Evolutionary conservation across 2,888 invertebrate species (phyloP).

Genomic region (Drosophila austrosaltans): DNA sequence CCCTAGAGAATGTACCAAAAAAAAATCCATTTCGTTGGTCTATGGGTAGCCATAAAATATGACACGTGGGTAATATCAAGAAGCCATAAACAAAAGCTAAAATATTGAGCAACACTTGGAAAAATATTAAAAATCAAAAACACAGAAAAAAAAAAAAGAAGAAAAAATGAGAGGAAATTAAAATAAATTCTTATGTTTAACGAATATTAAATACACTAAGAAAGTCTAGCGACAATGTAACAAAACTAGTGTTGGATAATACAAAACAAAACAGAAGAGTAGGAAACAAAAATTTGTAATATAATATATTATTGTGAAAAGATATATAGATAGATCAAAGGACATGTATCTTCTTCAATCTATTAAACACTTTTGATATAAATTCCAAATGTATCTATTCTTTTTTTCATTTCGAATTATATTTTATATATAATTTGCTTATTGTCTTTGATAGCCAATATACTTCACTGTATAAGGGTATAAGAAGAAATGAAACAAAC

Average conservation of each 20-base stretch:
- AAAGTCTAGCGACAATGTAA: background rate
- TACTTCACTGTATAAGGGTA: background rate
- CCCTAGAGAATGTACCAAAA: constrained; percentile 29
- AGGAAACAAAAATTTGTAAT: too few species aligned
- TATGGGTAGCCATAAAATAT: constrained; percentile 59
- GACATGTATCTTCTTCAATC: too few species aligned
- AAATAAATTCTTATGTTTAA: background rate
- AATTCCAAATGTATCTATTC: too few species aligned
- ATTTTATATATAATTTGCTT: too few species aligned
- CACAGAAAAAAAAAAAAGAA: constrained; percentile 10
- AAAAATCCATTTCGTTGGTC: constrained; percentile 27
- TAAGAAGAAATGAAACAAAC: constrained; percentile 25
- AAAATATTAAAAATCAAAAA: constrained; percentile 26
- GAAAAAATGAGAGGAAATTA: background rate
- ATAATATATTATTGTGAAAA: too few species aligned
- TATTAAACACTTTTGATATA: too few species aligned
- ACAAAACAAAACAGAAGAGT: too few species aligned
- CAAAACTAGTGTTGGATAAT: background rate
- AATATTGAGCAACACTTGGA: constrained; percentile 67
- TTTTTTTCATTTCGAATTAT: too few species aligned
- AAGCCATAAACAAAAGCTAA: constrained; percentile 69
- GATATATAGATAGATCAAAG: too few species aligned
- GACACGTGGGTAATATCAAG: constrained; percentile 72
- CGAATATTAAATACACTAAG: background rate
- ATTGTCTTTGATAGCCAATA: background rate